These are phyloP conservation scores for Macaca nemestrina DNA, from an alignment of 2,113 vertebrate species.

Conservation along the genomic window DNA sequence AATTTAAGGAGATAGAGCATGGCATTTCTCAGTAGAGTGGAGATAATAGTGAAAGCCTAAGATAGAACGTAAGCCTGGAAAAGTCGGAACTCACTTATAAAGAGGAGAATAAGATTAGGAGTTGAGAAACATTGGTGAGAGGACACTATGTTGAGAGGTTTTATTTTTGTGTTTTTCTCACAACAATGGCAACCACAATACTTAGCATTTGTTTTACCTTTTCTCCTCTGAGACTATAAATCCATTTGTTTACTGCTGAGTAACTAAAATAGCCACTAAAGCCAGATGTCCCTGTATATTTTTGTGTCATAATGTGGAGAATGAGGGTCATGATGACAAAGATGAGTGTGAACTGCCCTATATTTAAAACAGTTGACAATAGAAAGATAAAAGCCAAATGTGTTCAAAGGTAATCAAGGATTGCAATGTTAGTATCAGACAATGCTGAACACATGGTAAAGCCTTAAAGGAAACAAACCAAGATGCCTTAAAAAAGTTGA, in stretches of 20 bases:
- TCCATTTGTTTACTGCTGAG: background rate
- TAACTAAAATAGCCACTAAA: background rate
- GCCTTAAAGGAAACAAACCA: background rate
- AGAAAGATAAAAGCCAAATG: background rate
- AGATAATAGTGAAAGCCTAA: background rate
- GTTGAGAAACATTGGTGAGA: background rate
- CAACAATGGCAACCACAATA: background rate
- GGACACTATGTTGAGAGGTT: background rate
- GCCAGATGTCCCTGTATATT: background rate
- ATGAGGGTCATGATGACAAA: background rate
- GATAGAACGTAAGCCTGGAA: background rate
- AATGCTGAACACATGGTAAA: background rate
- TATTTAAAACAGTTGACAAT: background rate
- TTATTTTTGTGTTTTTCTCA: background rate
- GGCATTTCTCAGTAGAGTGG: background rate
- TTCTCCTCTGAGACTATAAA: background rate
- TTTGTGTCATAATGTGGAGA: background rate
- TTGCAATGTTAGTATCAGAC: background rate
- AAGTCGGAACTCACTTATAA: background rate
- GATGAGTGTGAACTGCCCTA: background rate
- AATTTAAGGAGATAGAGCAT: background rate
- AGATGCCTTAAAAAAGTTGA: background rate
- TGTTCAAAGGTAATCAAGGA: background rate
- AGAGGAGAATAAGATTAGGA: background rate
- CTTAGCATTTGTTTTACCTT: background rate